Base-by-base conservation (phyloP, 2,113 vertebrate genomes). In the Paralichthys olivaceus region DNA sequence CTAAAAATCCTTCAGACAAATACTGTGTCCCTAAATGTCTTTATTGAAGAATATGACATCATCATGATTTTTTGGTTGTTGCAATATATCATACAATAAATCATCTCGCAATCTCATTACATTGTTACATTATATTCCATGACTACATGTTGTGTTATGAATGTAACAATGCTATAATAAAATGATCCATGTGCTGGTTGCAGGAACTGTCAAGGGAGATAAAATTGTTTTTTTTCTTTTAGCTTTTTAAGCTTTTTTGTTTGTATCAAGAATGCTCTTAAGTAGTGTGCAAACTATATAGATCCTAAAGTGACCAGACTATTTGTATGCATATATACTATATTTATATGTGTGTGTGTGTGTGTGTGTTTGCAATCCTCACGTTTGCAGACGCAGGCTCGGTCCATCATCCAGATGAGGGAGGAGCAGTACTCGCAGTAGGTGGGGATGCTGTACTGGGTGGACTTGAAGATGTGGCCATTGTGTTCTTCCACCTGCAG, bases 381-480 rank as follows among this genome's bases (percentile, higher is more conserved):
- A 99, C 98, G 77, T 94, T 98, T 99, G 93, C 98, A 99, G 85
- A 99, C 98, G 68, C 96, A 98, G 72, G 97, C 98, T 3, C 96
- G 95, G 91, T 99, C 98, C 97, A 99, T 99, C 93, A 99, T 99
- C 98, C 98, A 99, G 92, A 99, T 99, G 89, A 99, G 94, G 4
- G 98, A 99, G 43, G 97, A 98, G 80, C 98, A 99, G 93, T 94
- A 97, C 91, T 99, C 98, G 90, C 98, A 99, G 94, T 98, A 99
- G 0, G 97, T 99, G 72, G 98, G 98, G 73, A 99, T 99, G 94
- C 97, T 99, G 90, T 99, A 99, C 29, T 99, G 98, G 0, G 98
- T 98, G 0, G 97, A 96, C 88, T 99, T 99, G 85, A 99, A 99
- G 86, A 99, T 96, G 89, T 99, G 98, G 23, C 98, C 98, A 2